phyloP scores from a whole-genome alignment of 2,797 vertebrate species.

The Sparus aurata region DNA sequence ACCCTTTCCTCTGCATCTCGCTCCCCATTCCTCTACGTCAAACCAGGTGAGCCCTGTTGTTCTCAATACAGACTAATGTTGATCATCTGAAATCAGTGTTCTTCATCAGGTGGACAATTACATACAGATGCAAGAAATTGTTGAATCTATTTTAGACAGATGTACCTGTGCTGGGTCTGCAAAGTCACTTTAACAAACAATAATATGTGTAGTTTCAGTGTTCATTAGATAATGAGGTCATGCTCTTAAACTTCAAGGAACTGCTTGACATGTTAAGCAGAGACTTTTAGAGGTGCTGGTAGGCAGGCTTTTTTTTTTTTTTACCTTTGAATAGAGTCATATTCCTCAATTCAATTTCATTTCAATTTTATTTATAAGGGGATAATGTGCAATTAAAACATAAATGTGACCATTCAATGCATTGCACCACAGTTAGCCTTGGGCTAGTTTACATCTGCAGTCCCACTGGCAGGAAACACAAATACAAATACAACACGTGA shows the following conservation, averaged over 20 bases:
- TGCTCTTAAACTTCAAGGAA: background rate
- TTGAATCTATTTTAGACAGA: background rate
- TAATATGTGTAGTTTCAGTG: background rate
- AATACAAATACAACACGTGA: too few species aligned
- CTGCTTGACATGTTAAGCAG: background rate
- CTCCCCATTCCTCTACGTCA: constrained; percentile 95
- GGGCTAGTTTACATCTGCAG: too few species aligned
- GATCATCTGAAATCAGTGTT: background rate
- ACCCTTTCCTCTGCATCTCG: constrained; percentile 97
- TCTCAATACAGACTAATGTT: background rate
- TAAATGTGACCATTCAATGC: too few species aligned
- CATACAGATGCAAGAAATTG: background rate
- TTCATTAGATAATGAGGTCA: background rate
- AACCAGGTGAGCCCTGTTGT: constrained; percentile 88
- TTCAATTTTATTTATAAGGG: too few species aligned
- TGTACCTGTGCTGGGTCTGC: background rate
- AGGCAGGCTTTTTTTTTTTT: background rate
- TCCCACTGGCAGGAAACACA: too few species aligned
- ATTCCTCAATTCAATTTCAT: too few species aligned
- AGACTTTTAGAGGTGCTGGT: background rate
- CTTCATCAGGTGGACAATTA: background rate
- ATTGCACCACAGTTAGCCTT: too few species aligned
- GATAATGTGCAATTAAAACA: too few species aligned
- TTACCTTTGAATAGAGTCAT: background rate
- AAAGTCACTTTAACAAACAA: background rate